These are phyloP conservation scores for Sprattus sprattus DNA, from an alignment of 2,113 vertebrate genomes.

Conservation along the genomic window DNA sequence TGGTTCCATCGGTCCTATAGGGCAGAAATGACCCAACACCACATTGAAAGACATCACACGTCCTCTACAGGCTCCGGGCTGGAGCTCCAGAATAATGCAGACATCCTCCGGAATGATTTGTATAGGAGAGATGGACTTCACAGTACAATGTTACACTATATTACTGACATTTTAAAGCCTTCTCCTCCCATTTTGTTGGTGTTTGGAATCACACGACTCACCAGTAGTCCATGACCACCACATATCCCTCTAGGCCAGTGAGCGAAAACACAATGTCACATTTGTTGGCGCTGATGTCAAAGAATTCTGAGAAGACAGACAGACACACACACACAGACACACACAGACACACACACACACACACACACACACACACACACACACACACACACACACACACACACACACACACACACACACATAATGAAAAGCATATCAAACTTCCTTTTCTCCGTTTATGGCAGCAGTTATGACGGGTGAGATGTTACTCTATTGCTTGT, in stretches of 20 bases:
- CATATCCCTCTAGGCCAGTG: slow-evolving; percentile 55
- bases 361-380: background rate
- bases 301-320: slow-evolving; percentile 56
- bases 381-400: background rate
- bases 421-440: too few relatives aligned
- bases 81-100: slow-evolving; percentile 47
- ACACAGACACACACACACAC: background rate
- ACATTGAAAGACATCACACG: slow-evolving; percentile 47
- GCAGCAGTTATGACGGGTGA: too few relatives aligned
- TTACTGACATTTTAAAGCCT: background rate
- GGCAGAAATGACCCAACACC: background rate
- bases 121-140: background rate
- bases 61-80: slow-evolving; percentile 45
- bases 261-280: slow-evolving; percentile 55
- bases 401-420: slow-evolving; percentile 38
- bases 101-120: background rate
- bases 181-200: background rate
- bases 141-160: background rate
- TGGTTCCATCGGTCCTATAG: slow-evolving; percentile 59
- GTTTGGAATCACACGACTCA: slow-evolving; percentile 33
- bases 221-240: slow-evolving; percentile 60
- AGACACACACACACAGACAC: background rate
- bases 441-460: too few relatives aligned
- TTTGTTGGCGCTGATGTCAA: slow-evolving; percentile 52
- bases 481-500: too few relatives aligned